Conservation (phyloP, 1,140 invertebrate species). For the Leptopilina clavipes region DNA sequence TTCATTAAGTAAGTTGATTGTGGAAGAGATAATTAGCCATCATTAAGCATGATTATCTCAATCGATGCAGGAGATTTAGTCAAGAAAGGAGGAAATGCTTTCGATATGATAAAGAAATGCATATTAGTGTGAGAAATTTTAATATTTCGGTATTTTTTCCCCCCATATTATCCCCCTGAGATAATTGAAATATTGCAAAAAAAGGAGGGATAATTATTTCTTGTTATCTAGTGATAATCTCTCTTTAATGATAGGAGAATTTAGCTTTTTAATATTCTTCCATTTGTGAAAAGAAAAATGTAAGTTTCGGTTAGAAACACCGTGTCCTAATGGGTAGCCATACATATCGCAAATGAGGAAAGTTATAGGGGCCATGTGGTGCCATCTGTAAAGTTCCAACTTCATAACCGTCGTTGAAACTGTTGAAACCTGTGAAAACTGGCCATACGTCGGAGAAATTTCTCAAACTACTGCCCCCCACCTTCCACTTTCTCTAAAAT, state of each 20-base stretch:
- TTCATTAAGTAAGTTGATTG: conserved; percentile 17
- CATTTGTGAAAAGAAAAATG: neutral
- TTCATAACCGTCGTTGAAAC: conserved; percentile 63
- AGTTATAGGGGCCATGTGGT: conserved; percentile 65
- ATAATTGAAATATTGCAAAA: too few relatives aligned
- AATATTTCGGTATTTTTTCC: too few relatives aligned
- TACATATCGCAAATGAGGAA: conserved; percentile 69
- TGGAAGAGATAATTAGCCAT: conserved; percentile 20
- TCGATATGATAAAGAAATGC: too few relatives aligned
- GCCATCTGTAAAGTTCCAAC: conserved; percentile 63
- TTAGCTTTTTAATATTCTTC: too few relatives aligned
- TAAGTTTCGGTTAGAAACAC: conserved; percentile 39
- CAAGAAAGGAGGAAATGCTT: too few relatives aligned
- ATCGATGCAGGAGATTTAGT: neutral
- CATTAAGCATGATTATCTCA: conserved; percentile 18
- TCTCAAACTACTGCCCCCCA: neutral
- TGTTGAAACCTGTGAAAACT: conserved; percentile 42
- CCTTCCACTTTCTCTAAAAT: neutral
- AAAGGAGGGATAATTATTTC: too few relatives aligned
- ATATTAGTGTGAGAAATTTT: too few relatives aligned
- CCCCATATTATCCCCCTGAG: too few relatives aligned
- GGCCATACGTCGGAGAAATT: conserved; percentile 45
- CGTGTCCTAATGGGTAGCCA: conserved; percentile 61
- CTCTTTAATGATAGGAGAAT: too few relatives aligned
- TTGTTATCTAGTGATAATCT: too few relatives aligned